Conservation (phyloP, 1,140 invertebrate species). For the Subanguina moxae region DNA sequence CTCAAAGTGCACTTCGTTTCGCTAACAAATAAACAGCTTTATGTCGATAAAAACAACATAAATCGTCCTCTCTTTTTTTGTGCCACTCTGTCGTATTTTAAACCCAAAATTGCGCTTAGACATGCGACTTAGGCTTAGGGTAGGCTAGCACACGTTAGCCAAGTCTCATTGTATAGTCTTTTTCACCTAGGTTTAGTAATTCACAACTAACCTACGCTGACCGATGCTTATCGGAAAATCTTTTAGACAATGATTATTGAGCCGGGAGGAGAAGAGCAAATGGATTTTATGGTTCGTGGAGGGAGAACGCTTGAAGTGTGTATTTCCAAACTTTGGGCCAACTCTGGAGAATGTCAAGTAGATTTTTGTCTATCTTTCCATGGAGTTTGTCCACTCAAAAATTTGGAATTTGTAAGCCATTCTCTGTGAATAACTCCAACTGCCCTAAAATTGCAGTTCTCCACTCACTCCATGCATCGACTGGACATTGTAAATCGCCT, state of each 20-base stretch:
- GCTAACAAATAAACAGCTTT: no score
- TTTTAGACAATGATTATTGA: conserved; percentile 16
- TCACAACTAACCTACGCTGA: no score
- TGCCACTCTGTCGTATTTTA: no score
- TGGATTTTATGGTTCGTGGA: conserved; percentile 12
- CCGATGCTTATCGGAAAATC: background rate
- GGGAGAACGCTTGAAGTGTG: conserved; percentile 26
- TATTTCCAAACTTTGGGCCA: conserved; percentile 30
- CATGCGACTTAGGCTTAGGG: no score
- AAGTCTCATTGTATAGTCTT: no score
- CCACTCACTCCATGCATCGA: conserved; percentile 14
- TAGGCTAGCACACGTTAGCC: no score
- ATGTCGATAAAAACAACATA: no score
- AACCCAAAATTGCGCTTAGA: no score
- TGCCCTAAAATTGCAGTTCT: conserved; percentile 33
- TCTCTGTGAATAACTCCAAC: conserved; percentile 11
- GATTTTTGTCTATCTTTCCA: conserved; percentile 40
- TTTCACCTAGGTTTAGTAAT: no score
- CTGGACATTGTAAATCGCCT: conserved; percentile 22
- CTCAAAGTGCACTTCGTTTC: conserved; percentile 19
- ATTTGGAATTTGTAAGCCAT: background rate
- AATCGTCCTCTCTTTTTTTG: no score
- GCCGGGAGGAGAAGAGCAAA: conserved; percentile 18
- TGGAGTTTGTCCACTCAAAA: conserved; percentile 22
- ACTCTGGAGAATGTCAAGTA: conserved; percentile 12